Evolutionary conservation across 2,888 invertebrate species (phyloP).

Genomic region (Alitta virens): DNA sequence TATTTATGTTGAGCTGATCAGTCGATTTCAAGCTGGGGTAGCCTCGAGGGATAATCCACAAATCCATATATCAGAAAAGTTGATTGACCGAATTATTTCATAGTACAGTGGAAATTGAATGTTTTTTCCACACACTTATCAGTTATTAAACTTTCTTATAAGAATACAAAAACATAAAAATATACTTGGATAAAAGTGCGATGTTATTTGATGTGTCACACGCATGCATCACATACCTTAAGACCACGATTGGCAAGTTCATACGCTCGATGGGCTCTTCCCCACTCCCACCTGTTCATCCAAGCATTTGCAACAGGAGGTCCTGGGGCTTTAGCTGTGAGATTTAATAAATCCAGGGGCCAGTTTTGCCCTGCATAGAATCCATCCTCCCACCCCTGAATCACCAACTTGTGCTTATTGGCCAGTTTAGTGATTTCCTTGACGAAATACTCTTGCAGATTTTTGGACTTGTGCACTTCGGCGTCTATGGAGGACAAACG

Average conservation of each 20-base stretch:
- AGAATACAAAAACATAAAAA: too few species aligned
- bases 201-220: too few species aligned
- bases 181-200: too few species aligned
- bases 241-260: constrained; percentile 44
- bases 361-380: neutral
- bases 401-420: neutral
- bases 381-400: constrained; percentile 19
- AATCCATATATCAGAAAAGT: too few species aligned
- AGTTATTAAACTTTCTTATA: too few species aligned
- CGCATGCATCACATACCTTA: constrained; percentile 34
- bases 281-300: constrained; percentile 41
- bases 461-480: neutral
- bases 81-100: too few species aligned
- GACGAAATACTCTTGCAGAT: constrained; percentile 7
- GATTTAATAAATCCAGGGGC: neutral
- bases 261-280: constrained; percentile 34
- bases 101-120: too few species aligned
- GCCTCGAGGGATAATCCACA: too few species aligned
- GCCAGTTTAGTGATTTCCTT: neutral
- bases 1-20: too few species aligned
- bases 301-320: constrained; percentile 30
- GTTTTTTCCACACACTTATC: too few species aligned
- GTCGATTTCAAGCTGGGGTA: too few species aligned
- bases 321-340: neutral
- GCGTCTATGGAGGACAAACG: neutral